Evolutionary conservation across 2,797 vertebrate species (phyloP), one percentile per base, ranked within the genome.

Genomic region (Loris lydekkerianus): DNA sequence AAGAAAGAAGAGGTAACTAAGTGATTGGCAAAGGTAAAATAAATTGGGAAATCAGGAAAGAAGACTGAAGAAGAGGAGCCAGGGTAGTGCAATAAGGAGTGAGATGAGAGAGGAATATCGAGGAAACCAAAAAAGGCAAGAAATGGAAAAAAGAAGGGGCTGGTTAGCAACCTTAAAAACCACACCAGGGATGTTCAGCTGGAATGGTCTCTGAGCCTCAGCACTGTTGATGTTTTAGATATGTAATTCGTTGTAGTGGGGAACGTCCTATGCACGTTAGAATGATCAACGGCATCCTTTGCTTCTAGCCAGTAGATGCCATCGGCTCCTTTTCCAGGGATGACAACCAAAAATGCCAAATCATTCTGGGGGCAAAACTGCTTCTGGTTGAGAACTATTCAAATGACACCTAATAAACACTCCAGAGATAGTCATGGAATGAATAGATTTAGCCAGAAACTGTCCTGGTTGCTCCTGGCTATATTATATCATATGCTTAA

Each of bases 311-410:
- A 18, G 9, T 34, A 53, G 34, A 25, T 75, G 31, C 37, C 37
- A 78, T 25, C 29, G 8, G 4, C 21, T 25, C 11, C 31, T 2
- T 60, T 23, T 86, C n/a, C 23, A 25, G 29, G 23, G 31, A 21
- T 77, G 40, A 87, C 43, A 95, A 72, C 18, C 31, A 17, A 65
- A 86, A 91, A 65, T 46, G 3, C 17, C 56, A 75, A 76, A 86
- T 70, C 25, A n/a, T 34, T 13, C 23, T 75, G 15, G 60, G 31
- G n/a, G 49, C 53, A 70, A 17, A 82, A 60, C 58, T 49, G 43
- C 2, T 31, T 81, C 20, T 34, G 23, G n/a, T 25, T 82, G 69
- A 83, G n/a, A 91, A 72, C 25, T 23, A 25, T 56, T 83, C 15
- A 95, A 65, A 70, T 46, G 65, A 89, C 5, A 53, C 7, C 49